Conservation (phyloP, 1,140 invertebrate genomes). For the Brachystomella parvula region DNA sequence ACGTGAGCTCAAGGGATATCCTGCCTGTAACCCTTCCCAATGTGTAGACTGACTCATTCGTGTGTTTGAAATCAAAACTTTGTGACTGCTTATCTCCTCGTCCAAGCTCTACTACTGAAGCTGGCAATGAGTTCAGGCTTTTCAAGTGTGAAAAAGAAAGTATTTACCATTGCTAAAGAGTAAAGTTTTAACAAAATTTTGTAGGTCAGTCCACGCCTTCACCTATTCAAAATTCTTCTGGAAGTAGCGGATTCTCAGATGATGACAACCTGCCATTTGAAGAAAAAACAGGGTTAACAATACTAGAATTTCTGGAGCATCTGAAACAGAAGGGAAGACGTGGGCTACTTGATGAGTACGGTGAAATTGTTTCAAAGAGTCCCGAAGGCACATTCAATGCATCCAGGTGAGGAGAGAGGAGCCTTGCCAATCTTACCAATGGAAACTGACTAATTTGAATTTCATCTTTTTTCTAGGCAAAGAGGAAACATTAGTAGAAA, state of each 20-base stretch:
- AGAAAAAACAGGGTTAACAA: conserved; percentile 52
- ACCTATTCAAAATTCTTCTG: conserved; percentile 59
- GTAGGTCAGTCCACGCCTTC: conserved; percentile 46
- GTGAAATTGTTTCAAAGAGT: conserved; percentile 70
- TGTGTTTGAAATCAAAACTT: background rate
- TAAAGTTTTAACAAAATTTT: too few relatives aligned
- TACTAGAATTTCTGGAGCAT: conserved; percentile 70
- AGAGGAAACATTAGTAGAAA: conserved; percentile 82
- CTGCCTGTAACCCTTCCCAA: background rate
- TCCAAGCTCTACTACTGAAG: too few relatives aligned
- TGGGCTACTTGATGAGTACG: conserved; percentile 74
- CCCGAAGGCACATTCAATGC: conserved; percentile 75
- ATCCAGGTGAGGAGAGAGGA: conserved; percentile 46
- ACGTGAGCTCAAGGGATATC: background rate
- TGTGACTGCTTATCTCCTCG: too few relatives aligned
- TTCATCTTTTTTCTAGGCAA: conserved; percentile 54
- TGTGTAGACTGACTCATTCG: background rate
- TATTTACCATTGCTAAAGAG: too few relatives aligned
- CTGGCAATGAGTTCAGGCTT: too few relatives aligned
- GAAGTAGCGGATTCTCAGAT: conserved; percentile 76
- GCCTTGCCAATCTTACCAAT: background rate
- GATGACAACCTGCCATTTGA: conserved; percentile 74
- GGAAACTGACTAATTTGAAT: background rate
- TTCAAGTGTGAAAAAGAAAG: too few relatives aligned
- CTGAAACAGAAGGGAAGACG: conserved; percentile 62